Conservation (phyloP, 2,888 invertebrate genomes). For the Gastracanthus pulcherrimus region DNA sequence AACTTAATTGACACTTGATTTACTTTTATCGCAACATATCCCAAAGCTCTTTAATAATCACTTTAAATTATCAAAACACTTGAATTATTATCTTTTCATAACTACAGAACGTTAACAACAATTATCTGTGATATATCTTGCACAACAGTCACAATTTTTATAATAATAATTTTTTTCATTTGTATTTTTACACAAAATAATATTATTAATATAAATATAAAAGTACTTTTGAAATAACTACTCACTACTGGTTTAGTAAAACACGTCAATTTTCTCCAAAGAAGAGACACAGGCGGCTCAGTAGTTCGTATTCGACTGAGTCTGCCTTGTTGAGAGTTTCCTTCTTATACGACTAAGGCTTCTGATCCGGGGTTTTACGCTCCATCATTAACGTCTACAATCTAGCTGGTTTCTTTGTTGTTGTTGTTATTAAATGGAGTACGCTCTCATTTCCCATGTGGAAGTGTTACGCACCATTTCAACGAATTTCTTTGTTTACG, state of each 20-base stretch:
- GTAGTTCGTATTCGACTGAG: slow-evolving; percentile 49
- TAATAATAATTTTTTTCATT: neutral
- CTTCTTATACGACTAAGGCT: slow-evolving; percentile 52
- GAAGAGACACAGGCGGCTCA: slow-evolving; percentile 31
- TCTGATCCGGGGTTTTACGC: slow-evolving; percentile 32
- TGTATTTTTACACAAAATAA: neutral
- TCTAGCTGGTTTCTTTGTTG: slow-evolving; percentile 41
- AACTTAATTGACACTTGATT: too few species aligned
- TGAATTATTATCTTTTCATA: too few species aligned
- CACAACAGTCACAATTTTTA: neutral
- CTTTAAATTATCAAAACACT: too few species aligned
- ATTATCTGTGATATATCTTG: too few species aligned
- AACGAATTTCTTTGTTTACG: slow-evolving; percentile 46
- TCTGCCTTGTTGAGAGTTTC: slow-evolving; percentile 25
- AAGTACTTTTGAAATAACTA: slow-evolving; percentile 5
- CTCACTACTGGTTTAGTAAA: neutral
- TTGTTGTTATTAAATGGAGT: slow-evolving; percentile 42
- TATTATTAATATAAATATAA: neutral
- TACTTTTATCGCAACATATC: too few species aligned
- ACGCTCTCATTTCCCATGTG: slow-evolving; percentile 36
- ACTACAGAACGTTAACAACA: too few species aligned
- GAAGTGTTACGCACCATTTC: slow-evolving; percentile 38
- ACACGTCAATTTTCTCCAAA: neutral
- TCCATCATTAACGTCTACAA: slow-evolving; percentile 37
- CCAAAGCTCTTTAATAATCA: too few species aligned